Base-by-base conservation (phyloP, 2,888 invertebrate genomes). In the Hoplodrina ambigua region DNA sequence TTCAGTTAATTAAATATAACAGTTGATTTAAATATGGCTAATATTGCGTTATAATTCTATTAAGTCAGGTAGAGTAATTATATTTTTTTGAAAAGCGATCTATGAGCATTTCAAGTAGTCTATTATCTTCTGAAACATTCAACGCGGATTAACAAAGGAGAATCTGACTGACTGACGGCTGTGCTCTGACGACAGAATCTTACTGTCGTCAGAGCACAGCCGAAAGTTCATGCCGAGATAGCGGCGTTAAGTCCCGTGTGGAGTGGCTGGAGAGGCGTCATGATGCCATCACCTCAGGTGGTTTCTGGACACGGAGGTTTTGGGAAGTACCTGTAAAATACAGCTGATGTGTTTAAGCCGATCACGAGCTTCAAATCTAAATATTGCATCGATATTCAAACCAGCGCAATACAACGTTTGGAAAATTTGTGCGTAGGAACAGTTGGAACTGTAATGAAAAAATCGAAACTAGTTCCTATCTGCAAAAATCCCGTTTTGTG, bases 401-500 rank as follows among this genome's bases (percentile, higher is more conserved):
- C n/a, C n/a, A 56, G 44, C 20, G 60, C 57, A 60, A 41, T 7
- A 7, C 33, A 7, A 53, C 25, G 62, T 33, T 56, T 37, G 37
- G 53, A 56, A 63, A 68, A 56, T 66, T 62, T 25, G 19, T 49
- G 37, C 15, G 33, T 76, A 49, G 37, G 11, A 52, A 66, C 57
- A 8, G 30, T 1, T 7, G 33, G 7, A 33, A 33, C 33, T 7
- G 7, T 7, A 5, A 7, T n/a, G 33, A 33, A 33, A 33, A 33
- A 52, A 17, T n/a, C 52, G 25, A 59, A 67, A 62, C 62, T 19
- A 41, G 44, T 59, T 54, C 19, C 44, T 49, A 59, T 58, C 61
- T 61, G 33, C 33, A 30, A 53, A 13, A 52, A 62, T 54, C 41
- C 19, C 33, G 58, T 65, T 80, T 69, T 62, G 55, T 37, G 57